Evolutionary conservation across 2,888 invertebrate genomes (phyloP), one percentile per base, ranked within the genome.

Genomic region (Drosophila sordidula): DNA sequence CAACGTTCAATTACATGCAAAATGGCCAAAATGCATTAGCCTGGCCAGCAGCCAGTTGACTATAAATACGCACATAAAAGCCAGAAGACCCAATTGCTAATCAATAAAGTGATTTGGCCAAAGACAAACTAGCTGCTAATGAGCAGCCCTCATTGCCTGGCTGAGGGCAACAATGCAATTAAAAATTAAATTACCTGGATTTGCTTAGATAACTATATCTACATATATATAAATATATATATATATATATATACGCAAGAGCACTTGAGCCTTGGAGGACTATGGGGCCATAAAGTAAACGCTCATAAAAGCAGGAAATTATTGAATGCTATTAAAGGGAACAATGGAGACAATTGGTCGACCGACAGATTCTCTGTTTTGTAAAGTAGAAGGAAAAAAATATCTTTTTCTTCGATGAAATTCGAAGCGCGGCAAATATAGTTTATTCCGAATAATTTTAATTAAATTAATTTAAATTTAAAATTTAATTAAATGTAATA

Each of bases 21-120:
- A 67, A 67, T 65, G 61, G 54, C 62, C 62, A 22, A 61, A 72
- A 54, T 80, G 70, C 82, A 74, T 80, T 84, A 68, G 63, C 36
- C 62, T 36, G 47, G 51, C 52, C 6, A 6, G 6, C 29, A 47
- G 56, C 44, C 41, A 50, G 34, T 14, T 41, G 26, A 39, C 44
- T 32, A 39, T 29, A 22, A 39, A 29, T 58, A 29, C 34, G 34
- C 45, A 68, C 65, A 9, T 29, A 68, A 66, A 66, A 39, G 47
- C 47, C 38, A 57, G 14, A 38, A 50, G 34, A 44, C 18, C 45
- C 58, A 65, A 67, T 39, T 52, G 63, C 55, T 46, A 63, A 74
- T 80, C 78, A 68, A 66, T 61, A 45, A 46, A 54, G 41, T 56
- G 36, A 47, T 59, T 69, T 51, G 59, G 52, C 32, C 45, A 47